Evolutionary conservation across 2,888 invertebrate genomes (phyloP).

Genomic region (Anorthoa munda): DNA sequence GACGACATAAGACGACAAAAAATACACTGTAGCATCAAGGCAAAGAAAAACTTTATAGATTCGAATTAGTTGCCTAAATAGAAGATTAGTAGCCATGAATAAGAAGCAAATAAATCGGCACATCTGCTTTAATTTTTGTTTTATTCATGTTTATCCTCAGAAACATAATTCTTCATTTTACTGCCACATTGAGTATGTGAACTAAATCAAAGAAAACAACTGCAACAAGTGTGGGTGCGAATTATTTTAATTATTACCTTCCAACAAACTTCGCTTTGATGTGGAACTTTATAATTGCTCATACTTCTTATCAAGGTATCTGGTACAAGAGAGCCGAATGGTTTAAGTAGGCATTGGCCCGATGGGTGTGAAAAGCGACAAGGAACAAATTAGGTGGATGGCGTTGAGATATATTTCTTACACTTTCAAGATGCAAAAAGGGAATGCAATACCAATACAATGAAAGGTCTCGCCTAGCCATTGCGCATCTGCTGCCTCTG

Average conservation of each 20-base stretch:
- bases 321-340: not conserved
- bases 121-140: not conserved
- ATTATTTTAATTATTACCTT: conserved; percentile 41
- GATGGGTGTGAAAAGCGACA: not conserved
- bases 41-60: not conserved
- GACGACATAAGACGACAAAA: conserved; percentile 41
- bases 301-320: not conserved
- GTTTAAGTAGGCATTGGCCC: not conserved
- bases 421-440: not conserved
- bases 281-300: conserved; percentile 34
- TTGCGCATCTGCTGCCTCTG: not conserved
- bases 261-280: conserved; percentile 19
- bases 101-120: conserved; percentile 9
- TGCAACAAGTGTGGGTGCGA: conserved; percentile 15
- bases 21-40: not conserved
- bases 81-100: conserved; percentile 2
- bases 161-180: not conserved
- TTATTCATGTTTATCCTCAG: not conserved
- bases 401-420: not conserved
- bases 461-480: not conserved
- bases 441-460: not conserved
- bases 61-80: not conserved
- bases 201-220: conserved; percentile 29
- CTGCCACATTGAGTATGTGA: conserved; percentile 14
- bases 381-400: not conserved